Evolutionary conservation across 35 echinoderm and acorn worm species (phyloP).

Genomic region (Stichopus chloronotus): DNA sequence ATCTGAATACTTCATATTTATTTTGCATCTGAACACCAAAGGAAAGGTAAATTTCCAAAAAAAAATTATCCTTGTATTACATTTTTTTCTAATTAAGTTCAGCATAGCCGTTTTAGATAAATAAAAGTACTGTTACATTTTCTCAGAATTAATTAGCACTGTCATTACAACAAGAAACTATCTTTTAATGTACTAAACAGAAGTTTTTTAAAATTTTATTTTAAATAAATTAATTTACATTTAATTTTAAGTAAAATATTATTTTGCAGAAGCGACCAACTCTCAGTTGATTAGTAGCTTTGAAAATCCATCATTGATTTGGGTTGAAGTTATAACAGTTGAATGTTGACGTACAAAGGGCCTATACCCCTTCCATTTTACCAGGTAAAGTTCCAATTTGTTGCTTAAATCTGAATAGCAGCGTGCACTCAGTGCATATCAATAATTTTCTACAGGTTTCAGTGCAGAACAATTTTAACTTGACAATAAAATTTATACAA

Average conservation of each 20-base stretch:
- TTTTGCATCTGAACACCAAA: background rate
- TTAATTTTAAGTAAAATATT: background rate
- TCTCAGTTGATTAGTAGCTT: background rate
- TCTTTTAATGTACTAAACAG: background rate
- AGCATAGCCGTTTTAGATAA: background rate
- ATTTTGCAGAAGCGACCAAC: background rate
- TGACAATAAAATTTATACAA: constrained; percentile 1
- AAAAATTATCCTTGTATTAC: background rate
- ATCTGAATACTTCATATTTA: constrained; percentile 4
- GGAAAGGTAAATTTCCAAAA: background rate
- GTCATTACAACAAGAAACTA: background rate
- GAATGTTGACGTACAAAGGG: background rate
- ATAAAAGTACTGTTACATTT: background rate
- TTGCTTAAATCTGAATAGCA: background rate
- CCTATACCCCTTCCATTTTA: background rate
- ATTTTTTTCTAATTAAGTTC: background rate
- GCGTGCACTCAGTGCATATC: background rate
- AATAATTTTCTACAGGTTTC: background rate
- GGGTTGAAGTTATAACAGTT: background rate
- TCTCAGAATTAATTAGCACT: background rate
- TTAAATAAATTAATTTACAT: too few relatives aligned
- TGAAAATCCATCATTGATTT: background rate
- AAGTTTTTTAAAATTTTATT: background rate
- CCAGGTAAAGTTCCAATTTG: background rate
- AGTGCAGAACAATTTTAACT: background rate